Conservation (phyloP, 2,888 invertebrate genomes). For the Proisotoma minuta region DNA sequence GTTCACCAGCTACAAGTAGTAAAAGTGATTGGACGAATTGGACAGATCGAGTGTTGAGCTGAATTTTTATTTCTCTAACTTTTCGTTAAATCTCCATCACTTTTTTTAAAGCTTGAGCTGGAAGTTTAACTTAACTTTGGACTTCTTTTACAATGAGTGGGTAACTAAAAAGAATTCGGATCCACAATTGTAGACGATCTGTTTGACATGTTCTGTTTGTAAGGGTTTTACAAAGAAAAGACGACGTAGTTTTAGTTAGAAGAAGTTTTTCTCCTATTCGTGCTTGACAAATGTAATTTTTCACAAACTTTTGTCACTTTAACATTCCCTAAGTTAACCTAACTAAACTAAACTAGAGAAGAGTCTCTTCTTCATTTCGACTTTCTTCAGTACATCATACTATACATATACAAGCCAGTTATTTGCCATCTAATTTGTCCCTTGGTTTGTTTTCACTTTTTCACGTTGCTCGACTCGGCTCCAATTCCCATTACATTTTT, state of each 20-base stretch:
- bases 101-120: neutral
- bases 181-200: neutral
- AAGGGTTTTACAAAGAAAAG: constrained; percentile 1
- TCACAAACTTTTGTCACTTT: constrained; percentile 34
- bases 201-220: constrained; percentile 1
- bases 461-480: constrained; percentile 1
- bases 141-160: neutral
- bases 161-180: constrained; percentile 12
- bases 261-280: constrained; percentile 41
- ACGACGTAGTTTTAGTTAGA: neutral
- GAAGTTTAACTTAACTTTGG: neutral
- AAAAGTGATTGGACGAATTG: constrained; percentile 11
- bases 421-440: constrained; percentile 45
- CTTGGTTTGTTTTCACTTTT: constrained; percentile 37
- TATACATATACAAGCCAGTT: too few species aligned
- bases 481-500: neutral
- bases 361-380: too few species aligned
- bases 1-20: neutral
- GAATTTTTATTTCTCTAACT: neutral
- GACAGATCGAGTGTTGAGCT: constrained; percentile 5
- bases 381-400: too few species aligned
- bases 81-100: neutral
- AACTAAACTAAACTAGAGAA: neutral
- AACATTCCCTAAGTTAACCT: constrained; percentile 28
- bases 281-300: constrained; percentile 47